Evolutionary conservation across 2,113 vertebrate species (phyloP).

Genomic region (Heterotilapia buettikoferi): DNA sequence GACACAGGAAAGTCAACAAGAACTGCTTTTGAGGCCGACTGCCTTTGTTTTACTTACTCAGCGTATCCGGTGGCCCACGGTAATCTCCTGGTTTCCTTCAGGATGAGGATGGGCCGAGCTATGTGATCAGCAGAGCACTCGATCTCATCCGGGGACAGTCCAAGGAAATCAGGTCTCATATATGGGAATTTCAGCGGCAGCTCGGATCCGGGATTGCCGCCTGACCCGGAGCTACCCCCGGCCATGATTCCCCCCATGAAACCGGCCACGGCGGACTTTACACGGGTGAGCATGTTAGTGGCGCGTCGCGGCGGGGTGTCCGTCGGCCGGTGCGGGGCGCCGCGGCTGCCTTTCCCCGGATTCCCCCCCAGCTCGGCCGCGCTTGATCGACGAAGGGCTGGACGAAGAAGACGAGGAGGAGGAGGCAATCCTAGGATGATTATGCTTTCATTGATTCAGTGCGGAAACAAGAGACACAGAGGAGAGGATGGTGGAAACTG

Average conservation of each 20-base stretch:
- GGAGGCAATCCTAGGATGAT: background rate
- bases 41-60: constrained; percentile 45
- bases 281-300: constrained; percentile 65
- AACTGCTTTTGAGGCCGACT: background rate
- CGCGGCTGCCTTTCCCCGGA: constrained; percentile 67
- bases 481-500: background rate
- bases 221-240: constrained; percentile 47
- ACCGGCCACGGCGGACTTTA: constrained; percentile 65
- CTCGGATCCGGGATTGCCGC: constrained; percentile 28
- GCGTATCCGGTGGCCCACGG: constrained; percentile 71
- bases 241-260: constrained; percentile 64
- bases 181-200: constrained; percentile 60
- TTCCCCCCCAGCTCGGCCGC: constrained; percentile 65
- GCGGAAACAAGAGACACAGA: background rate
- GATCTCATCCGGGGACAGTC: constrained; percentile 61
- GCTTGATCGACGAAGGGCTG: constrained; percentile 26
- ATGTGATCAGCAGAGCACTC: constrained; percentile 67
- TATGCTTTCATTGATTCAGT: constrained; percentile 33
- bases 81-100: constrained; percentile 65
- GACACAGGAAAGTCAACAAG: background rate
- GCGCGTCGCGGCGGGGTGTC: constrained; percentile 52
- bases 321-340: constrained; percentile 53
- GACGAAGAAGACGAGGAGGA: background rate
- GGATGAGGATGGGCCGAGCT: constrained; percentile 66
- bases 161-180: constrained; percentile 60